A percentile compares a stretch with the other conserved stretches of the same genome.
Evolutionary conservation across 2,113 vertebrate genomes (phyloP).

Genomic region (Nothocercus julius): DNA sequence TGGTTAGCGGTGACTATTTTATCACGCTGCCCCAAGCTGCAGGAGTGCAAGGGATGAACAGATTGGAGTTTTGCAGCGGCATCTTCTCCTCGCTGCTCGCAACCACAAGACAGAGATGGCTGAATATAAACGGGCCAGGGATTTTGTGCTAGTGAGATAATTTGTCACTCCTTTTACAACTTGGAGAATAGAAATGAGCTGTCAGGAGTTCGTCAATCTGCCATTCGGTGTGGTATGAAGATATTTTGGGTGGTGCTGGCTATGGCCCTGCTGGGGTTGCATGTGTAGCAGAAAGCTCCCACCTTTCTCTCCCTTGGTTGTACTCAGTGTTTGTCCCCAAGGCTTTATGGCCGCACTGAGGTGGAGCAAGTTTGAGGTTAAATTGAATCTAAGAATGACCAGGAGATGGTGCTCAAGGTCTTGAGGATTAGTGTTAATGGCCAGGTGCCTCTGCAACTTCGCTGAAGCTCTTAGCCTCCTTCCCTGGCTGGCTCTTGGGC

Average conservation of each 20-base stretch:
- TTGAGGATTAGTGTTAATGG: slow-evolving; percentile 50
- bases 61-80: neutral
- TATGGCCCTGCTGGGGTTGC: neutral
- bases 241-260: neutral
- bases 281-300: rapidly evolving
- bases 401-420: slow-evolving; percentile 82
- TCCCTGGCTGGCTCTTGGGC: neutral
- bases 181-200: neutral
- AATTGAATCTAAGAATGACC: slow-evolving; percentile 60
- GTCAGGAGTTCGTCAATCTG: neutral
- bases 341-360: neutral
- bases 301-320: neutral
- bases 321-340: rapidly evolving
- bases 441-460: neutral
- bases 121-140: rapidly evolving
- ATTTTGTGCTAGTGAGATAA: neutral
- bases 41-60: neutral
- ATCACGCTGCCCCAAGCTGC: neutral
- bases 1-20: rapidly evolving
- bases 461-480: neutral
- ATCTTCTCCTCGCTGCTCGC: neutral
- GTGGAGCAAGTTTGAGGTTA: neutral
- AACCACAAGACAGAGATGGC: neutral
- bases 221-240: rapidly evolving
- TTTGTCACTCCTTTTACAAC: neutral